Evolutionary conservation across 92 coral and sea anemone genomes (phyloP).

Genomic region (Heteractis magnifica): DNA sequence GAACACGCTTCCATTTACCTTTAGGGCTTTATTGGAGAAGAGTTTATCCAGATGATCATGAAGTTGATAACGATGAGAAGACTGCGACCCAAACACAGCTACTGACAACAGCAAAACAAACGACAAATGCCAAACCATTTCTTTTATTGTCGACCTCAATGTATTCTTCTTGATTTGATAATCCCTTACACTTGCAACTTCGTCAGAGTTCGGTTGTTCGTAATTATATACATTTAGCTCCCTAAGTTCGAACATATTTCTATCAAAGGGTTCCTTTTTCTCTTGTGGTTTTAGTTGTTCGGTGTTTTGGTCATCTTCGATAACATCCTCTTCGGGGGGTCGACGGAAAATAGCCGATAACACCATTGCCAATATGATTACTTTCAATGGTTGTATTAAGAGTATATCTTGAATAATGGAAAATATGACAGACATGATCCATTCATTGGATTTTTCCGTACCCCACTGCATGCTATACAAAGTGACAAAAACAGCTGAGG

Average conservation of each 20-base stretch:
- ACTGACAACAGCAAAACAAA: slow-evolving; percentile 51
- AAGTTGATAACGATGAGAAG: slow-evolving; percentile 35
- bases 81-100: slow-evolving; percentile 52
- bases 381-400: slow-evolving; percentile 70
- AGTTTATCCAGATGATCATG: slow-evolving; percentile 48
- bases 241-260: neutral
- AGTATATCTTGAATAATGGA: slow-evolving; percentile 76
- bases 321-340: slow-evolving; percentile 65
- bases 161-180: slow-evolving; percentile 26
- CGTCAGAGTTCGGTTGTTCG: slow-evolving; percentile 24
- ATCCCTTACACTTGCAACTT: slow-evolving; percentile 20
- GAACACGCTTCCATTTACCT: too few relatives aligned
- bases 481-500: slow-evolving; percentile 54
- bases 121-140: slow-evolving; percentile 34
- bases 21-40: slow-evolving; percentile 5
- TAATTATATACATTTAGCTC: neutral
- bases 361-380: slow-evolving; percentile 56
- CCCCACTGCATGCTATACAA: slow-evolving; percentile 88
- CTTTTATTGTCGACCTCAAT: slow-evolving; percentile 32
- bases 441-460: slow-evolving; percentile 70
- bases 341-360: slow-evolving; percentile 68
- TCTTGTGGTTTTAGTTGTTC: neutral
- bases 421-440: slow-evolving; percentile 64
- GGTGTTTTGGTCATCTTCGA: neutral
- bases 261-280: neutral